Conservation (phyloP, 2,797 vertebrate species). For the Darevskia mixta region DNA sequence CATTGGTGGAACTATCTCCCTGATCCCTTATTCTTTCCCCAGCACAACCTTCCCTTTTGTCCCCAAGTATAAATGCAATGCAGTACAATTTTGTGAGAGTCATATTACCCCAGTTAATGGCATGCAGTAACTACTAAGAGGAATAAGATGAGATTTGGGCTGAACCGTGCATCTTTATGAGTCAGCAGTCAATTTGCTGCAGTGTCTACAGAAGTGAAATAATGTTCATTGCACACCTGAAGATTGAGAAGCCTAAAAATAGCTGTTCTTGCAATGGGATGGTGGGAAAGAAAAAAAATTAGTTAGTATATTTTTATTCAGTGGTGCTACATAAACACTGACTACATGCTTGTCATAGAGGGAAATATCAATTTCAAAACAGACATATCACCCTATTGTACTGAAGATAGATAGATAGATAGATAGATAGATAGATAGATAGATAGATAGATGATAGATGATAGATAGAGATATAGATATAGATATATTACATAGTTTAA, state of each 20-base stretch:
- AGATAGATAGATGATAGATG: too few species aligned
- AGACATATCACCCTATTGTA: not conserved
- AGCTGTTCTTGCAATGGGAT: not conserved
- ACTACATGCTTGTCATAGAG: not conserved
- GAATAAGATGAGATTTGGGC: not conserved
- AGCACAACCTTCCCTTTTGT: not conserved
- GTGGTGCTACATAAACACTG: conserved; percentile 33
- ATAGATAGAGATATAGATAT: too few species aligned
- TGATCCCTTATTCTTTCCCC: not conserved
- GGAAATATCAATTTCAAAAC: conserved; percentile 41
- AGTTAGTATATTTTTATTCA: conserved; percentile 51
- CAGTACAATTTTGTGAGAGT: not conserved
- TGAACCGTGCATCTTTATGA: not conserved
- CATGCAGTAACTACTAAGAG: not conserved
- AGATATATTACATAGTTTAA: not conserved
- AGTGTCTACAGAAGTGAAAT: rapidly evolving
- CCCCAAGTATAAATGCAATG: not conserved
- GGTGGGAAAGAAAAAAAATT: not conserved
- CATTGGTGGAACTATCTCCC: too few species aligned
- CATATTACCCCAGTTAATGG: not conserved
- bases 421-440: too few species aligned
- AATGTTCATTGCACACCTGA: not conserved
- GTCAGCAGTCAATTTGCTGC: rapidly evolving
- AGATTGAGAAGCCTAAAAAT: rapidly evolving
- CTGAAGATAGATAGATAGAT: too few species aligned